Percentiles rank a stretch among this genome's conserved stretches.
Evolutionary conservation across 2,888 invertebrate species (phyloP).

Genomic region (Ernsta delagoae): DNA sequence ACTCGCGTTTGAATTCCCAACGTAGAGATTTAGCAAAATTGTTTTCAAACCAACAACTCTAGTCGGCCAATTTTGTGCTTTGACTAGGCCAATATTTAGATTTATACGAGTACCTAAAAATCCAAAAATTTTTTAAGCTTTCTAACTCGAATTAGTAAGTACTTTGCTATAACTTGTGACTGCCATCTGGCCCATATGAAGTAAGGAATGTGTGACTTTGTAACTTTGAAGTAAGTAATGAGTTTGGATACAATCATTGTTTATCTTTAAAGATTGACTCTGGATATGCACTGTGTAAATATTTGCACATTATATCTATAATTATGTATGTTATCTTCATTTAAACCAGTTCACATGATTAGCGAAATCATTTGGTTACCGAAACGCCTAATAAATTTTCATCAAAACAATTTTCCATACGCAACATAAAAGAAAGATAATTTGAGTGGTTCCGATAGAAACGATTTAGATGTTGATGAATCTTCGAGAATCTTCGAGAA

Average conservation of each 20-base stretch:
- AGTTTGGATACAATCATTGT: no score
- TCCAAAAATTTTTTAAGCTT: no score
- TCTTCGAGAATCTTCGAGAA: conserved; percentile 4
- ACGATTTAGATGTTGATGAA: conserved; percentile 25
- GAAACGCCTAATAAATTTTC: not conserved
- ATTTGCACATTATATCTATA: no score
- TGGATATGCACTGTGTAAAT: no score
- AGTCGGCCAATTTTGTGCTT: not conserved
- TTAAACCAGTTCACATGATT: no score
- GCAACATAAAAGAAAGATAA: conserved; percentile 1
- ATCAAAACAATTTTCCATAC: not conserved
- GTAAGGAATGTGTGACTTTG: not conserved
- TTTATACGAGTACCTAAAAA: not conserved
- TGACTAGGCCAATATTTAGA: not conserved
- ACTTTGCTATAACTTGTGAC: no score
- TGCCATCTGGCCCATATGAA: not conserved
- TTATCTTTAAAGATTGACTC: no score
- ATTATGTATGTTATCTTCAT: no score
- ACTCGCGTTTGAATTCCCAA: conserved; percentile 1
- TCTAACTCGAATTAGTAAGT: no score
- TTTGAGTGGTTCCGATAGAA: conserved; percentile 16
- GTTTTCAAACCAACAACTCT: not conserved
- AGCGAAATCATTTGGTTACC: not conserved
- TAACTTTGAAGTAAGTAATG: no score
- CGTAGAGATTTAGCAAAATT: not conserved